Evolutionary conservation across 1,140 invertebrate genomes (phyloP), one percentile per base, ranked within the genome.

Genomic region (Macrobrachium rosenbergii): DNA sequence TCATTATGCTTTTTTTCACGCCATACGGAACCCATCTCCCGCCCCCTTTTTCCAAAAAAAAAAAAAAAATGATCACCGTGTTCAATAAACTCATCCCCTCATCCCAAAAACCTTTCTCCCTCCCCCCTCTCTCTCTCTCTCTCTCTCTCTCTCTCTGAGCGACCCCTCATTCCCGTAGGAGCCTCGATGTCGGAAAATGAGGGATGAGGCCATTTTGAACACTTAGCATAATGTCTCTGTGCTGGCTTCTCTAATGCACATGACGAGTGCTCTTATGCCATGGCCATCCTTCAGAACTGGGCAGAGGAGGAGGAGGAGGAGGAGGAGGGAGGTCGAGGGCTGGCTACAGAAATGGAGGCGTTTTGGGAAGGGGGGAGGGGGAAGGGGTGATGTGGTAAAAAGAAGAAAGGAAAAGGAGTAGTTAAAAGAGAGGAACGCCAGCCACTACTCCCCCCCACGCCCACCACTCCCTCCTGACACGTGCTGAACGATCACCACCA

Each of bases 231-330:
- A 83, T 83, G 82, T 83, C 82, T 83, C 73, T 21, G 16, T 52
- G 72, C 73, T 21, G 82, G 72, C 77, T 83, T 14, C 58, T 77
- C 73, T 83, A 83, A 83, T 83, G 82, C 58, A 83, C 73, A 76
- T 76, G 82, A 83, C 82, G 82, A 83, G 82, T 83, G 82, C 82
- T 83, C 63, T 83, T 83, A 83, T 77, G 72, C 82, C 73, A 6
- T 60, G 72, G 72, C 82, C 82, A 83, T 83, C 73, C 73, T 37
- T 83, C 82, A 83, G 69, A 19, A 21, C 72, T 83, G 72, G 69
- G 82, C 37, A 59, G 58, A 23, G 52, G n/a, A 23, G 63, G 81
- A 12, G 52, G 0, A 21, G 67, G 69, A 17, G 67, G 7, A 69
- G 19, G 23, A 63, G 16, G 28, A 69, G 21, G 23, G 17, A 62